Conservation (phyloP, 2,797 vertebrate genomes). For the Pipistrellus kuhlii region DNA sequence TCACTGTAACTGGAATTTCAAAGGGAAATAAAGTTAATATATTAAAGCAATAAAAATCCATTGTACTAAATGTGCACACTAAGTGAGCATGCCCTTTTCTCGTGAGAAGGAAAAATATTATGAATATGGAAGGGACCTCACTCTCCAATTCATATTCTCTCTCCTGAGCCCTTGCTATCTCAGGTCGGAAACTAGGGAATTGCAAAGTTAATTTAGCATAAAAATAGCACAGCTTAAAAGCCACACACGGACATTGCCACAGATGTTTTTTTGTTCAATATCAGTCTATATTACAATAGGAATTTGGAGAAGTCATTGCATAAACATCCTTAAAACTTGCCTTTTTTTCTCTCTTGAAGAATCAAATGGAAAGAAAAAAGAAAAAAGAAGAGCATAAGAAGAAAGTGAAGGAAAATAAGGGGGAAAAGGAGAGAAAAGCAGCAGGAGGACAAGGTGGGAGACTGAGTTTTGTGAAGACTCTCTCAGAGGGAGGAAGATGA, state of each 20-base stretch:
- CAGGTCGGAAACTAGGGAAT: neutral
- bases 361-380: neutral
- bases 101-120: neutral
- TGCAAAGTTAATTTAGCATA: constrained; percentile 22
- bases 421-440: neutral
- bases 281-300: neutral
- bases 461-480: neutral
- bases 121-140: neutral
- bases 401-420: neutral
- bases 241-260: neutral
- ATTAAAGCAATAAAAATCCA: constrained; percentile 46
- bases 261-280: neutral
- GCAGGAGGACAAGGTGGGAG: neutral
- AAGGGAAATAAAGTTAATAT: constrained; percentile 45
- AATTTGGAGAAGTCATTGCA: neutral
- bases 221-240: constrained; percentile 33
- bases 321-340: neutral
- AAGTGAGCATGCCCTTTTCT: constrained; percentile 12
- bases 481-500: neutral
- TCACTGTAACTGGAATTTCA: neutral
- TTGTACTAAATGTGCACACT: neutral
- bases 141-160: neutral
- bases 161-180: neutral
- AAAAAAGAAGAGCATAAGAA: neutral
- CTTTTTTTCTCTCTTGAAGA: neutral